These are phyloP conservation scores for Corella eumyota DNA, from an alignment of 23 tunicate genomes.

Conservation along the genomic window DNA sequence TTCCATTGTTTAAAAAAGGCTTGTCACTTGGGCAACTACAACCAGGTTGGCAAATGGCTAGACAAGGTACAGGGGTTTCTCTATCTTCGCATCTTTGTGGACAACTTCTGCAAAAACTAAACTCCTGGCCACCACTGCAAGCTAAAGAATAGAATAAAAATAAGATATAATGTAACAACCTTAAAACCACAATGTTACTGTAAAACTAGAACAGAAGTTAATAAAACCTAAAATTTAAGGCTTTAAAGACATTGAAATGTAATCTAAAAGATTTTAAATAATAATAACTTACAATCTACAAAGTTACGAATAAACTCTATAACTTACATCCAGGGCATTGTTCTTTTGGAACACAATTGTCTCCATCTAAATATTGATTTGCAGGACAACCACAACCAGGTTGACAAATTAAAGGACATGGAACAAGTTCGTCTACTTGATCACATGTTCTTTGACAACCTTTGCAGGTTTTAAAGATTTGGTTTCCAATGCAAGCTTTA, in stretches of 20 bases:
- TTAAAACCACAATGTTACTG: too few species aligned
- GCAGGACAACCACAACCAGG: conserved; percentile 16
- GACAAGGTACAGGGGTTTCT: not conserved
- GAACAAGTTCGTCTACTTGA: not conserved
- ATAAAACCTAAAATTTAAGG: too few species aligned
- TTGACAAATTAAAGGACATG: not conserved
- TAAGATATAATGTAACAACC: too few species aligned
- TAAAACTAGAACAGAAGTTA: too few species aligned
- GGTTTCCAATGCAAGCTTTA: conserved; percentile 2
- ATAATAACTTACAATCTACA: too few species aligned
- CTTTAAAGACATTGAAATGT: too few species aligned
- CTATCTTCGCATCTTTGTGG: conserved; percentile 5
- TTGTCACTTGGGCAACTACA: conserved; percentile 6
- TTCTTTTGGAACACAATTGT: conserved; percentile 5
- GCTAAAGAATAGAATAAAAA: too few species aligned
- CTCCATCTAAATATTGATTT: conserved; percentile 5
- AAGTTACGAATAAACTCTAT: too few species aligned
- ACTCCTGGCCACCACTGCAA: too few species aligned
- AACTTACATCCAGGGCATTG: conserved; percentile 1
- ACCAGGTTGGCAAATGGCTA: not conserved
- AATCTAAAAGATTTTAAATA: too few species aligned
- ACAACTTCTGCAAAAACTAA: conserved; percentile 30
- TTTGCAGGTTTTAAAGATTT: conserved; percentile 3
- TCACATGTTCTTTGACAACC: conserved; percentile 11
- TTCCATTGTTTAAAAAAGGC: not conserved